phyloP scores from a whole-genome alignment of 2,888 invertebrate species.

The Steromphala cineraria region DNA sequence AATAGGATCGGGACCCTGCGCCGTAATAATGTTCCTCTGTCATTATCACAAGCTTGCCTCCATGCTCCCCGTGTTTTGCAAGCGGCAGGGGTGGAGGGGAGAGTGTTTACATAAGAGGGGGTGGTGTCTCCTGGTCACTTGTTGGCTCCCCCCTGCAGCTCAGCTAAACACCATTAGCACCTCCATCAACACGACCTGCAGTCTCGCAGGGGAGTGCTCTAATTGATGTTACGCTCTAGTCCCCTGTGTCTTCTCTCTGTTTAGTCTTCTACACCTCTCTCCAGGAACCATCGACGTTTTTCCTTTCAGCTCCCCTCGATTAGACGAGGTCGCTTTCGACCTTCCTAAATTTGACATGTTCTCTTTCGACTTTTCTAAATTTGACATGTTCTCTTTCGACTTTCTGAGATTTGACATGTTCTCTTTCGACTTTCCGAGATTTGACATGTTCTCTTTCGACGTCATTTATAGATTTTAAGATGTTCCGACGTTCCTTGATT shows the following conservation, averaged over 20 bases:
- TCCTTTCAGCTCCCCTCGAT: too few species aligned
- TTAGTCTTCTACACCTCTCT: background rate
- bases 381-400: too few species aligned
- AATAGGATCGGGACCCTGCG: background rate
- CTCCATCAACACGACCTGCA: background rate
- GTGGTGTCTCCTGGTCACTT: conserved; percentile 12
- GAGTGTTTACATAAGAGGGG: background rate
- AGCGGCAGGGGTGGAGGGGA: background rate
- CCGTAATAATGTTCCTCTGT: conserved; percentile 13
- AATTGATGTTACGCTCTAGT: background rate
- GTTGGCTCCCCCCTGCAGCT: background rate
- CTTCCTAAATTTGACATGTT: too few species aligned
- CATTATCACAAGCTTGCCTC: background rate
- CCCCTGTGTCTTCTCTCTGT: background rate
- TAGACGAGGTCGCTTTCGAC: too few species aligned
- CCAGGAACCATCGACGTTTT: too few species aligned
- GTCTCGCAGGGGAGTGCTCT: background rate
- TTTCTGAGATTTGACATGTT: too few species aligned
- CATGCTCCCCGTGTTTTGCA: background rate
- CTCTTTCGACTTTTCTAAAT: too few species aligned
- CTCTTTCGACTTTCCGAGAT: too few species aligned
- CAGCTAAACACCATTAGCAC: conserved; percentile 7
- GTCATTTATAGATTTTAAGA: too few species aligned
- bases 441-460: too few species aligned
- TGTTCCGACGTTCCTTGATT: too few species aligned